Percentiles rank a stretch among this genome's conserved stretches.
Conservation (phyloP, 2,113 vertebrate species). For the Rostratula benghalensis region DNA sequence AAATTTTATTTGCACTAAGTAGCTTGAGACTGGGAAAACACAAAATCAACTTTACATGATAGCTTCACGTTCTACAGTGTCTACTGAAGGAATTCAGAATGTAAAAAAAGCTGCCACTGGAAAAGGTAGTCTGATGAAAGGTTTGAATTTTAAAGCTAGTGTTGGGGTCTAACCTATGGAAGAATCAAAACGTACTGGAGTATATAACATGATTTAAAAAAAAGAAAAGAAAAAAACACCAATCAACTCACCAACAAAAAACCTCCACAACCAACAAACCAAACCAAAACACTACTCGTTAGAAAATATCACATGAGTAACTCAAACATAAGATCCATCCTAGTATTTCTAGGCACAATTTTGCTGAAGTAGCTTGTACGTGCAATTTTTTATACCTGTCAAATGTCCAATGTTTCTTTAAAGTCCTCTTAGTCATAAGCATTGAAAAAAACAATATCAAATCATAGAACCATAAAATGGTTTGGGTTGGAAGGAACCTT, state of each 20-base stretch:
- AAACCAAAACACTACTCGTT: not conserved
- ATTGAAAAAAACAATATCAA: not conserved
- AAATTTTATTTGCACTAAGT: conserved; percentile 57
- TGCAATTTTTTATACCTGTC: not conserved
- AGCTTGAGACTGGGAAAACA: not conserved
- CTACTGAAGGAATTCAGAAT: not conserved
- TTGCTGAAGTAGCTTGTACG: not conserved
- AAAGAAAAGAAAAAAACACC: not conserved
- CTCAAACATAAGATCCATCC: not conserved
- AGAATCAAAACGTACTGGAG: not conserved
- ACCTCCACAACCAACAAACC: not conserved
- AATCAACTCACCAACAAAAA: not conserved
- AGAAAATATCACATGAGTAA: not conserved
- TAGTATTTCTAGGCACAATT: not conserved
- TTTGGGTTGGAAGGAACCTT: not conserved
- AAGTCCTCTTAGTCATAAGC: not conserved
- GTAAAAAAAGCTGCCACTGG: not conserved
- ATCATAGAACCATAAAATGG: not conserved
- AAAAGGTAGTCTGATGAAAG: not conserved
- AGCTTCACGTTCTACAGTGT: not conserved
- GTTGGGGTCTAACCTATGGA: not conserved
- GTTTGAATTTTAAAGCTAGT: not conserved
- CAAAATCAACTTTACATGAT: not conserved
- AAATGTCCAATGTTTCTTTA: not conserved
- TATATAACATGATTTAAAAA: not conserved